Evolutionary conservation across 2,113 vertebrate species (phyloP).

Genomic region (Balaeniceps rex): DNA sequence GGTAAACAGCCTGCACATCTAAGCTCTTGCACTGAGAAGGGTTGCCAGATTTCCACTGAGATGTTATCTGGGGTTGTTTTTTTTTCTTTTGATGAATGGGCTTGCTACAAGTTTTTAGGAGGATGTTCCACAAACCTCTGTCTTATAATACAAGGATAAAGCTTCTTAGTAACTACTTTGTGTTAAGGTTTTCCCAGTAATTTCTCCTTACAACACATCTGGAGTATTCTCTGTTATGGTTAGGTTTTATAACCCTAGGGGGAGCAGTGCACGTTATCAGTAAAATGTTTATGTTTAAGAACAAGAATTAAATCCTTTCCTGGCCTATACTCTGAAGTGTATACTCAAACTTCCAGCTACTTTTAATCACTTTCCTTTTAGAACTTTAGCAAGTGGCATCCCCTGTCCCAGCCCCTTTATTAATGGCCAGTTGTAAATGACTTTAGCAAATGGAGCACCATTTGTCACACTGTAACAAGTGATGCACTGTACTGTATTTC

Average conservation of each 20-base stretch:
- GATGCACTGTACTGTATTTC: conserved; percentile 59
- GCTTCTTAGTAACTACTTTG: conserved; percentile 28
- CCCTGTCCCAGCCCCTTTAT: conserved; percentile 47
- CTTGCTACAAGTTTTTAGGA: not conserved
- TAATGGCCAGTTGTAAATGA: conserved; percentile 73
- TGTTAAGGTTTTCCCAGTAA: conserved; percentile 44
- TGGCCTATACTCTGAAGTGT: not conserved
- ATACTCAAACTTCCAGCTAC: conserved; percentile 23
- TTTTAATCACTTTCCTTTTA: conserved; percentile 47
- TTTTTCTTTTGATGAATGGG: not conserved
- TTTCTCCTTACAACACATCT: conserved; percentile 47
- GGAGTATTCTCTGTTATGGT: conserved; percentile 51
- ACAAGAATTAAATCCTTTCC: conserved; percentile 59
- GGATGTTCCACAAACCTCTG: not conserved
- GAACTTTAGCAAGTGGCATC: conserved; percentile 48
- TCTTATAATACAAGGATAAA: not conserved
- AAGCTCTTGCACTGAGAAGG: not conserved
- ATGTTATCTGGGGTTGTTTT: not conserved
- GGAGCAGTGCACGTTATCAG: conserved; percentile 55
- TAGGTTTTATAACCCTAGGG: conserved; percentile 58
- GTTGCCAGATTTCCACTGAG: not conserved
- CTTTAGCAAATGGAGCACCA: conserved; percentile 71
- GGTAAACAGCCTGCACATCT: not conserved
- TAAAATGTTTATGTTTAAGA: conserved; percentile 63
- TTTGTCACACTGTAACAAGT: conserved; percentile 74